phyloP scores from a whole-genome alignment of 2,113 vertebrate species.

The Hemibates koningsi region DNA sequence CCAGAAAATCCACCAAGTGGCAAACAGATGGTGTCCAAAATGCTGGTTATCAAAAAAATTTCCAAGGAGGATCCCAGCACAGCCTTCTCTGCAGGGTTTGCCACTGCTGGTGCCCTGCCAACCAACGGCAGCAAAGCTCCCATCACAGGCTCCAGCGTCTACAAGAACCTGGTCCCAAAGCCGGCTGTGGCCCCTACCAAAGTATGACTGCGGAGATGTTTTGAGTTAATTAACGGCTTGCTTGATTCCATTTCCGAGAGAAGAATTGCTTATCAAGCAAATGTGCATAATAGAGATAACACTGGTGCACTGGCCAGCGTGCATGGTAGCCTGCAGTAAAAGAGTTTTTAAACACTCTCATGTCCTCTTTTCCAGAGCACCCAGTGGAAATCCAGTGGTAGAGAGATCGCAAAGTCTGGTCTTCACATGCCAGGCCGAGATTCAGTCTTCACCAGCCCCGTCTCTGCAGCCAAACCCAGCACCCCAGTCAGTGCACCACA shows the following conservation, averaged over 20 bases:
- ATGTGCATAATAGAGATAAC: not conserved
- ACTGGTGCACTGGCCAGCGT: accelerated
- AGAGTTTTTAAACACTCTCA: not conserved
- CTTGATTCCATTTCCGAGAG: not conserved
- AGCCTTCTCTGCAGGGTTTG: slow-evolving; percentile 93
- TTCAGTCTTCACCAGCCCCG: slow-evolving; percentile 93
- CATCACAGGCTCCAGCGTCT: slow-evolving; percentile 89
- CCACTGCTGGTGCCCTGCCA: slow-evolving; percentile 83
- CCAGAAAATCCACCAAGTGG: slow-evolving; percentile 97
- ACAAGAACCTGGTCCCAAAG: slow-evolving; percentile 98
- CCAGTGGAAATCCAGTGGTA: slow-evolving; percentile 91
- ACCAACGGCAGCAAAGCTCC: slow-evolving; percentile 89
- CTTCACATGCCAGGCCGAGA: slow-evolving; percentile 89
- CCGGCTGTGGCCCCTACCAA: slow-evolving; percentile 90
- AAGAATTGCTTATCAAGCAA: not conserved
- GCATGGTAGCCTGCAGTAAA: not conserved
- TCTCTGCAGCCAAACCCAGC: slow-evolving; percentile 92
- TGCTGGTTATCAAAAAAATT: slow-evolving; percentile 99
- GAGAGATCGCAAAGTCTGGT: slow-evolving; percentile 84
- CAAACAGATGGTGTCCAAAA: slow-evolving; percentile 95
- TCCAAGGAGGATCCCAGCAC: slow-evolving; percentile 95
- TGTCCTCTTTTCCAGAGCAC: slow-evolving; percentile 71
- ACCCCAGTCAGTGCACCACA: slow-evolving; percentile 79
- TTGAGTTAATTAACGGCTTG: not conserved
- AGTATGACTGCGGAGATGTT: slow-evolving; percentile 60